Conservation (phyloP, 35 echinoderm and acorn worm genomes). For the Apostichopus japonicus region DNA sequence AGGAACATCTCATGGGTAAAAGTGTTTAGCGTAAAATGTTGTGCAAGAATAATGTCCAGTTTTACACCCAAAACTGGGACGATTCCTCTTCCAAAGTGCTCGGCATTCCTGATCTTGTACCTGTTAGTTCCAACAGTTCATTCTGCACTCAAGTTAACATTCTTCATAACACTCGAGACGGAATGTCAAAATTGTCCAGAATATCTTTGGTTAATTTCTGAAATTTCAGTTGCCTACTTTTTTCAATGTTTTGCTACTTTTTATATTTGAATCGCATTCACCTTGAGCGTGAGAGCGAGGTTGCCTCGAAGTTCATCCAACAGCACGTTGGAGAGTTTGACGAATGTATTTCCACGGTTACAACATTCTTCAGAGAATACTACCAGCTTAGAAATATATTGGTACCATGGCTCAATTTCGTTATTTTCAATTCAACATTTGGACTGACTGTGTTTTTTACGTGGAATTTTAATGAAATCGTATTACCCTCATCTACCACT, state of each 20-base stretch:
- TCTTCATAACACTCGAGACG: neutral
- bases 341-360: neutral
- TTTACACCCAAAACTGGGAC: neutral
- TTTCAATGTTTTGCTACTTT: slow-evolving; percentile 23
- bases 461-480: slow-evolving; percentile 24
- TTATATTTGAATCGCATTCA: neutral
- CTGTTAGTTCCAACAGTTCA: neutral
- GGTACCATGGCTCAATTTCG: neutral
- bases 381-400: slow-evolving; percentile 4
- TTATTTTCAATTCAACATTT: slow-evolving; percentile 21
- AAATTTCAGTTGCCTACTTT: slow-evolving; percentile 1
- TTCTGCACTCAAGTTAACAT: neutral
- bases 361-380: slow-evolving; percentile 3
- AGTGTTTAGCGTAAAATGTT: neutral
- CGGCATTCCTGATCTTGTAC: neutral
- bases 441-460: slow-evolving; percentile 35
- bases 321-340: neutral
- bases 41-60: neutral
- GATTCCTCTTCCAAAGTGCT: neutral
- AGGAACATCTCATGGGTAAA: neutral
- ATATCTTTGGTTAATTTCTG: slow-evolving; percentile 4
- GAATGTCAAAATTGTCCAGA: neutral
- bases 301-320: neutral
- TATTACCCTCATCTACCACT: neutral
- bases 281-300: neutral